Evolutionary conservation across 2,888 invertebrate species (phyloP).

Genomic region (Lepeophtheirus nordmannii): DNA sequence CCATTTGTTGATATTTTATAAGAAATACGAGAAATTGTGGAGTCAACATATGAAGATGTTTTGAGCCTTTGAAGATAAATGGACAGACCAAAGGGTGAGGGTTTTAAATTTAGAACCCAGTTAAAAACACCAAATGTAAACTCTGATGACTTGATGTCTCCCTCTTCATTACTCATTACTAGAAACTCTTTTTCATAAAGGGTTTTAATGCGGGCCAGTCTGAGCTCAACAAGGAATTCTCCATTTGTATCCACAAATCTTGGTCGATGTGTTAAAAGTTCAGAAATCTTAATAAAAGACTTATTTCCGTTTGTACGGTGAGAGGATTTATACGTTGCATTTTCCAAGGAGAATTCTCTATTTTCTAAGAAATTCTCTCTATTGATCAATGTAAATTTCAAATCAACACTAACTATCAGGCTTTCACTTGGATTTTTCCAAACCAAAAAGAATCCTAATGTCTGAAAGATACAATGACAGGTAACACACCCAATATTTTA

Average conservation of each 20-base stretch:
- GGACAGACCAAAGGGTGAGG: constrained; percentile 3
- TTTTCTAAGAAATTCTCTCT: constrained; percentile 15
- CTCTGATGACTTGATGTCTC: not conserved
- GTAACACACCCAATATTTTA: no score
- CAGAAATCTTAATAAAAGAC: constrained; percentile 13
- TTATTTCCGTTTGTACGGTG: constrained; percentile 6
- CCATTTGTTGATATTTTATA: not conserved
- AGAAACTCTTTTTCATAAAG: constrained; percentile 13
- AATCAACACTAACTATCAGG: not conserved
- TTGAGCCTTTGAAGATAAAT: not conserved
- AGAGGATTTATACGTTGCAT: not conserved
- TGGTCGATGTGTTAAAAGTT: constrained; percentile 16
- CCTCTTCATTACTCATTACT: constrained; percentile 12
- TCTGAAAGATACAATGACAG: no score
- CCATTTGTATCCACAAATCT: constrained; percentile 16
- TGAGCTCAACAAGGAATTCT: constrained; percentile 17
- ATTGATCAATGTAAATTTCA: constrained; percentile 13
- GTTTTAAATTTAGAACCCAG: constrained; percentile 7
- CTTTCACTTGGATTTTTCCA: constrained; percentile 15
- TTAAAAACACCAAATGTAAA: constrained; percentile 15
- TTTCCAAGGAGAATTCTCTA: constrained; percentile 6
- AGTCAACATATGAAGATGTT: not conserved
- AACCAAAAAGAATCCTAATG: constrained; percentile 11
- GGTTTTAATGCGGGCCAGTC: not conserved
- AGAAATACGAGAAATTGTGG: constrained; percentile 1